Evolutionary conservation across 2,888 invertebrate species (phyloP), one percentile per base, ranked within the genome.

Genomic region (Drosophila anomalata): DNA sequence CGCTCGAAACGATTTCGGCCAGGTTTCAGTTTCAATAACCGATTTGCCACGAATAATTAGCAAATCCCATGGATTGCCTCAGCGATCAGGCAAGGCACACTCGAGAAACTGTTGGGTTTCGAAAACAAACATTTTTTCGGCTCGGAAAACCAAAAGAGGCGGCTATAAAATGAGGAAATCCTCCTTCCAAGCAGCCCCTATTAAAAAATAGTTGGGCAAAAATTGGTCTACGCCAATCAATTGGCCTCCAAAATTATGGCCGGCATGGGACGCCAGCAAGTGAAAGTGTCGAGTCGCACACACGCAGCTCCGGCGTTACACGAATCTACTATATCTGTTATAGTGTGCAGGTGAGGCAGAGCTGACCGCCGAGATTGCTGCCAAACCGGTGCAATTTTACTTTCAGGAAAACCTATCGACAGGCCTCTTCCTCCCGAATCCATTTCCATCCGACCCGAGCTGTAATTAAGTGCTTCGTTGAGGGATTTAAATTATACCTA

Each of bases 381-480:
- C 24, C 67, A 68, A 68, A 58, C 67, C 67, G 70, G 67, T 68
- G 67, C 70, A 57, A 57, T 69, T 58, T 68, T 68, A 47, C 57
- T 69, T 69, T 68, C 46, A 58, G 67, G 67, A 68, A 68, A 68
- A 58, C 58, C 29, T 57, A 57, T 67, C 57, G 67, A 50, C 67
- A 54, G 48, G 33, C 29, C 61, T 14, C 47, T 62, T 62, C 62
- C 36, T 60, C 20, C 36, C 60, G 20, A 17, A 31, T 8, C 9
- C 29, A 14, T 24, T 31, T 24, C 12, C 52, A 26, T 41, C 17
- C 14, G 1, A 14, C 14, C 14, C 41, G 14, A 7, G 6, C 36
- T 36, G 12, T 5, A 12, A 36, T 36, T 36, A 36, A 39, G 39
- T 24, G 22, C 31, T 20, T n/a, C 26, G 14, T 29, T 29, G 29